phyloP scores from a whole-genome alignment of 2,888 invertebrate genomes.

The Agrochola litura region DNA sequence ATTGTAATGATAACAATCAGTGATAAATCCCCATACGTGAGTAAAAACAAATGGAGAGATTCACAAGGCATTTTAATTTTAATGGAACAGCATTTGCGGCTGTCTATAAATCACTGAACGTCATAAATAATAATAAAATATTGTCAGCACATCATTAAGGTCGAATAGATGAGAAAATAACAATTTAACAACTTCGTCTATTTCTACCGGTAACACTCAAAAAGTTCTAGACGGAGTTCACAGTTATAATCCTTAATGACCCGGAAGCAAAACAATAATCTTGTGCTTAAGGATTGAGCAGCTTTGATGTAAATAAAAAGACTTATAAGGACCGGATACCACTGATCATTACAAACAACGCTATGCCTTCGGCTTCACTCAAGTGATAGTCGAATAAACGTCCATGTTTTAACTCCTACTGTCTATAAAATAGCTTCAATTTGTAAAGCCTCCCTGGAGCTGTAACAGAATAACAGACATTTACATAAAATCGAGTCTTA shows the following conservation, averaged over 20 bases:
- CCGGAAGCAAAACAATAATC: conserved; percentile 58
- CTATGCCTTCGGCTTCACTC: conserved; percentile 33
- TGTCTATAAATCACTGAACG: conserved; percentile 5
- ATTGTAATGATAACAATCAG: conserved; percentile 65
- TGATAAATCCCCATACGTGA: conserved; percentile 54
- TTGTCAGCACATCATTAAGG: conserved; percentile 50
- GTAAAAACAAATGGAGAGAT: conserved; percentile 49
- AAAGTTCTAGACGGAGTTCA: conserved; percentile 38
- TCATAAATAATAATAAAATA: conserved; percentile 44
- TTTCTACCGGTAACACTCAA: conserved; percentile 19
- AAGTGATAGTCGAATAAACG: conserved; percentile 48
- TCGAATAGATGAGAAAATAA: conserved; percentile 55
- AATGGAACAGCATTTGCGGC: conserved; percentile 18
- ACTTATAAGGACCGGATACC: conserved; percentile 47
- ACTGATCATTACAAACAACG: conserved; percentile 58
- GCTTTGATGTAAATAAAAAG: conserved; percentile 50
- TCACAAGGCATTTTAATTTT: conserved; percentile 41
- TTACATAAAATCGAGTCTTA: conserved; percentile 36
- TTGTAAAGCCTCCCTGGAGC: conserved; percentile 19
- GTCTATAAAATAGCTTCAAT: conserved; percentile 39
- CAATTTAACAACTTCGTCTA: conserved; percentile 37
- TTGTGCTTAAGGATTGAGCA: conserved; percentile 46
- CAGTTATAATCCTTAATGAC: conserved; percentile 62
- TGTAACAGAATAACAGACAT: conserved; percentile 16
- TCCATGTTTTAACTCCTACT: conserved; percentile 27